A percentile compares a stretch with the other conserved stretches of the same genome.
phyloP scores from a whole-genome alignment of 92 coral and sea anemone species.

The Phenganax stokvisi region DNA sequence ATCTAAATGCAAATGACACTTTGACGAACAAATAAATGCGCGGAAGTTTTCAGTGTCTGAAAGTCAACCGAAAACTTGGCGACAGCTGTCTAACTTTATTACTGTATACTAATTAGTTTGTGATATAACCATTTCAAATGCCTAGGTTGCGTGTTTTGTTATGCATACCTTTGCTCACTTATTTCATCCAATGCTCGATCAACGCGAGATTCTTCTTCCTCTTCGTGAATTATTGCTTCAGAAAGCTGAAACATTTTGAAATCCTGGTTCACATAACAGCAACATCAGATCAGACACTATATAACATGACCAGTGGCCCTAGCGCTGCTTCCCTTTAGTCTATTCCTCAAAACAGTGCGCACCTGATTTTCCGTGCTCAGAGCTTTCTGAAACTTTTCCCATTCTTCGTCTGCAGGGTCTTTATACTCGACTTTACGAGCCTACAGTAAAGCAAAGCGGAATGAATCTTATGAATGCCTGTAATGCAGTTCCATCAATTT shows the following conservation, averaged over 20 bases:
- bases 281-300: background rate
- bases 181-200: constrained; percentile 87
- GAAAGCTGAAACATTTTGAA: constrained; percentile 56
- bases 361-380: constrained; percentile 95
- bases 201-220: constrained; percentile 88
- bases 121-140: too few species aligned
- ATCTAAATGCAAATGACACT: constrained; percentile 38
- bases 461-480: too few species aligned
- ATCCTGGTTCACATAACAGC: background rate
- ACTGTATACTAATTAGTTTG: too few species aligned
- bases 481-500: too few species aligned
- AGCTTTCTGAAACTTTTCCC: constrained; percentile 96
- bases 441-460: constrained; percentile 34
- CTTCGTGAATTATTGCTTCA: constrained; percentile 87
- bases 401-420: constrained; percentile 83
- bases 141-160: too few species aligned
- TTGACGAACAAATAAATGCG: too few species aligned
- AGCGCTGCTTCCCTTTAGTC: background rate
- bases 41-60: too few species aligned
- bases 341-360: background rate
- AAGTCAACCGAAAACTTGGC: too few species aligned
- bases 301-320: background rate
- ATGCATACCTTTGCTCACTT: constrained; percentile 81
- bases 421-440: constrained; percentile 93
- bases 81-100: too few species aligned